Evolutionary conservation across 1,140 invertebrate species (phyloP).

Genomic region (Formica exsecta): DNA sequence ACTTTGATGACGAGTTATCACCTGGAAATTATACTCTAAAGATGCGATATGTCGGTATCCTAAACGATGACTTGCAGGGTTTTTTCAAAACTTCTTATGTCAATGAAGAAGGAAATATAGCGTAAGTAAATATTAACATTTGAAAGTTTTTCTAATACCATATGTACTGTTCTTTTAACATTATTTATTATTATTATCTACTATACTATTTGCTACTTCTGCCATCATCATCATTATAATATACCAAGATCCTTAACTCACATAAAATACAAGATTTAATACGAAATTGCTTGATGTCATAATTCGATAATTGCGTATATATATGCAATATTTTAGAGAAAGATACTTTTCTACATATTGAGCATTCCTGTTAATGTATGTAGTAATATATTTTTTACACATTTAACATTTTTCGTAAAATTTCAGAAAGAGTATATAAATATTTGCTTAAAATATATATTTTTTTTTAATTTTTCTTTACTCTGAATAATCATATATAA

Average conservation of each 20-base stretch:
- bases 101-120: constrained; percentile 57
- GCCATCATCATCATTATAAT: background rate
- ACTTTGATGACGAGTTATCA: constrained; percentile 49
- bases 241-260: background rate
- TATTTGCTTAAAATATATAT: background rate
- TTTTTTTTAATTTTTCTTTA: background rate
- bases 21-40: constrained; percentile 58
- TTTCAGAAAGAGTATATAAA: too few relatives aligned
- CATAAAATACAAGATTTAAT: too few relatives aligned
- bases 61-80: constrained; percentile 69
- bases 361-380: background rate
- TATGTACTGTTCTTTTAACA: background rate
- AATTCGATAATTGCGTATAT: background rate
- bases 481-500: background rate
- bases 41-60: constrained; percentile 69
- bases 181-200: background rate
- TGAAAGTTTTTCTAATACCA: background rate
- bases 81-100: constrained; percentile 73
- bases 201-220: background rate
- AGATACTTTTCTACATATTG: background rate
- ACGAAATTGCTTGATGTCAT: too few relatives aligned
- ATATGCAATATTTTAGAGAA: background rate
- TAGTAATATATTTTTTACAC: too few relatives aligned
- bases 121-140: constrained; percentile 68
- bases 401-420: too few relatives aligned